Conservation (phyloP, 1,140 invertebrate genomes). For the Anadara kagoshimensis region DNA sequence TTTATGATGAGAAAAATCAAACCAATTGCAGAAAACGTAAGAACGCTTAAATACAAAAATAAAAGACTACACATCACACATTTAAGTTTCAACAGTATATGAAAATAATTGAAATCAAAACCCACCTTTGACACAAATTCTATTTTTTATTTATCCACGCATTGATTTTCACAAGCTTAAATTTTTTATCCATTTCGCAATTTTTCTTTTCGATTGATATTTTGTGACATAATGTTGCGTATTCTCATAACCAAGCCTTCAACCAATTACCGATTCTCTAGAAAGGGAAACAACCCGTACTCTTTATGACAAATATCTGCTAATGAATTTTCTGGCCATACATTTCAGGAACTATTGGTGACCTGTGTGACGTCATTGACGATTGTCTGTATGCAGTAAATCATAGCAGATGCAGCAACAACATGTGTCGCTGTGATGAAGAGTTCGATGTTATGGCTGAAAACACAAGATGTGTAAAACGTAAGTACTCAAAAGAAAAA, state of each 20-base stretch:
- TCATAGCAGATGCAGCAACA: conserved; percentile 9
- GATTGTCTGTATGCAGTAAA: conserved; percentile 1
- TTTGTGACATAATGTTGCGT: no score
- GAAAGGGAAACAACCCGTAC: background rate
- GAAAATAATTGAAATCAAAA: background rate
- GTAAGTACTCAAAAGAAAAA: background rate
- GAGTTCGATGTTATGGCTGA: conserved; percentile 3
- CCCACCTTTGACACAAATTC: background rate
- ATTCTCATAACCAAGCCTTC: background rate
- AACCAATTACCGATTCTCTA: background rate
- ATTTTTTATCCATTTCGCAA: no score
- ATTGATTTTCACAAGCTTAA: no score
- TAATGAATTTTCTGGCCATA: background rate
- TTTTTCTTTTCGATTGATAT: no score
- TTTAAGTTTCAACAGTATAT: background rate
- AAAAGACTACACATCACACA: background rate
- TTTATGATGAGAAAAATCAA: background rate
- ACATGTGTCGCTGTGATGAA: background rate
- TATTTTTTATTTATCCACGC: no score
- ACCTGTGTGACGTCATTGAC: background rate
- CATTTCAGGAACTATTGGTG: conserved; percentile 10
- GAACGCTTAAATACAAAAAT: no score
- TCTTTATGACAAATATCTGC: background rate
- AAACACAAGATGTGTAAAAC: conserved; percentile 6
- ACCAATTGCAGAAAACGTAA: conserved; percentile 14